These are phyloP conservation scores for Temnothorax curvispinosus DNA, from an alignment of 1,140 invertebrate genomes.

Conservation along the genomic window DNA sequence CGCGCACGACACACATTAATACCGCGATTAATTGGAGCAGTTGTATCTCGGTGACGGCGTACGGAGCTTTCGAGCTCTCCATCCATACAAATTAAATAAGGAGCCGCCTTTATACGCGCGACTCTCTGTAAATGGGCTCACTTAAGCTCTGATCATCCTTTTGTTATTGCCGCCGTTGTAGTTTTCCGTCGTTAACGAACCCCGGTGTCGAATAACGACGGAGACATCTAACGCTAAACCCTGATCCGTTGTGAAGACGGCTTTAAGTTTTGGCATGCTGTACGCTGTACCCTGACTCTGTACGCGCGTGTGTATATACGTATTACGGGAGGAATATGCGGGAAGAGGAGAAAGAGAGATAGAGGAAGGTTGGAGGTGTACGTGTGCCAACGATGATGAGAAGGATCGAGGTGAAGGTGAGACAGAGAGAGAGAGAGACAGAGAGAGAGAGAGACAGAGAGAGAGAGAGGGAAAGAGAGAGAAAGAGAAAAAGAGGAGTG, in stretches of 20 bases:
- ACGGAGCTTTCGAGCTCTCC: conserved; percentile 20
- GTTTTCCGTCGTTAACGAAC: conserved; percentile 47
- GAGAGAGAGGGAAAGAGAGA: neutral
- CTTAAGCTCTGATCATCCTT: conserved; percentile 43
- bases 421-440: neutral
- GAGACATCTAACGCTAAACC: neutral
- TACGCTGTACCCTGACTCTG: neutral
- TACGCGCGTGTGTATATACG: neutral
- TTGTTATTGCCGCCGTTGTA: conserved; percentile 36
- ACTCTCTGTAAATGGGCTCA: conserved; percentile 56
- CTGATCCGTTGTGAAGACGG: conserved; percentile 64
- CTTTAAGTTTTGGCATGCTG: conserved; percentile 66
- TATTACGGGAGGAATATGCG: neutral
- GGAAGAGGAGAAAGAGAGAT: conserved; percentile 5
- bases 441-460: neutral
- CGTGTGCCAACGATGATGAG: conserved; percentile 22
- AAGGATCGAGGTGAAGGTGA: conserved; percentile 24
- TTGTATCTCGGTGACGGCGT: conserved; percentile 31
- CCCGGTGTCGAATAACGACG: conserved; percentile 35
- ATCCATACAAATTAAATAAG: conserved; percentile 58
- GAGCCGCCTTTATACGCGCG: conserved; percentile 32
- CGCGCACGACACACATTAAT: conserved; percentile 52
- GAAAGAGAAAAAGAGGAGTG: no score
- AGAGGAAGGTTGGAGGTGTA: neutral
- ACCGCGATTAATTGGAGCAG: conserved; percentile 49